These are phyloP conservation scores for Meteorus colon DNA, from an alignment of 2,888 invertebrate species.

Conservation along the genomic window DNA sequence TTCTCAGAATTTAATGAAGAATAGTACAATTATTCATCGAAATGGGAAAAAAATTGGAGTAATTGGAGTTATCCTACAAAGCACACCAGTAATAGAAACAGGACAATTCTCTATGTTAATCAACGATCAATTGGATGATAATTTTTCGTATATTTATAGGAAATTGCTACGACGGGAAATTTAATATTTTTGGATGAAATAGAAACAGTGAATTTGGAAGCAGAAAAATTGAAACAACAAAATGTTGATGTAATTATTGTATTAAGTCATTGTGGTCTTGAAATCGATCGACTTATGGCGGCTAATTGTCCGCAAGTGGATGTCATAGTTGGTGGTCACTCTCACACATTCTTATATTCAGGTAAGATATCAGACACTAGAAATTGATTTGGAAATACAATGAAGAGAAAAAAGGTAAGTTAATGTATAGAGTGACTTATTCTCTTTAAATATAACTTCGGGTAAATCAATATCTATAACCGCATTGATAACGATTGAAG, in stretches of 20 bases:
- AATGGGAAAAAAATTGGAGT: slow-evolving; percentile 83
- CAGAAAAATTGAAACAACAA: slow-evolving; percentile 76
- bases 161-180: slow-evolving; percentile 79
- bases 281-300: slow-evolving; percentile 81
- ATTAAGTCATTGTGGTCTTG: slow-evolving; percentile 87
- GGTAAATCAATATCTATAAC: too few species aligned
- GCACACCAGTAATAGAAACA: slow-evolving; percentile 77
- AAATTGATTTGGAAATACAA: slow-evolving; percentile 25
- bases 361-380: slow-evolving; percentile 51
- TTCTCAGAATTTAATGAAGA: slow-evolving; percentile 76
- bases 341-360: slow-evolving; percentile 86
- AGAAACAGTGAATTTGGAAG: slow-evolving; percentile 80
- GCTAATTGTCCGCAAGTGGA: slow-evolving; percentile 80
- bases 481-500: too few species aligned
- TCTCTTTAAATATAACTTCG: too few species aligned
- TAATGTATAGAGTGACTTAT: too few species aligned
- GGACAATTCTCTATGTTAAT: not conserved
- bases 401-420: too few species aligned
- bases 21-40: slow-evolving; percentile 79
- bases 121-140: not conserved
- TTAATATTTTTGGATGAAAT: slow-evolving; percentile 83
- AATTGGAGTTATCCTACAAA: slow-evolving; percentile 83
- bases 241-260: slow-evolving; percentile 87
- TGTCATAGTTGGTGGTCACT: slow-evolving; percentile 90
- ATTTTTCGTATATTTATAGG: slow-evolving; percentile 71